A percentile compares a stretch with the other conserved stretches of the same genome.
phyloP scores from a whole-genome alignment of 2,797 vertebrate species.

The Acipenser transmontanus region DNA sequence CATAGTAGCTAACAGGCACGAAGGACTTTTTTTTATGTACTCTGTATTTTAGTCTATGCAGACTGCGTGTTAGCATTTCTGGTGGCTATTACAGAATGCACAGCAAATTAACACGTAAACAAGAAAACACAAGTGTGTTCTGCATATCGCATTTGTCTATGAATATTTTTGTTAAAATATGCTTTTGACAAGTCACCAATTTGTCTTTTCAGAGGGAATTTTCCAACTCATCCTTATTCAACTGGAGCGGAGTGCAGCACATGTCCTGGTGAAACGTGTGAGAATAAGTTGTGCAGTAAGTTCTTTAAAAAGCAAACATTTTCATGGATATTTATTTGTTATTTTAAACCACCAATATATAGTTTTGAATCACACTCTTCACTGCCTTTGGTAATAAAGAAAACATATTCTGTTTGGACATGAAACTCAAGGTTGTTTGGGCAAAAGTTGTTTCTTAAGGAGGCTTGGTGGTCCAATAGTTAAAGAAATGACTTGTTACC shows the following conservation, averaged over 20 bases:
- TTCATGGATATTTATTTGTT: no score
- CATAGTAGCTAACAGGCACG: no score
- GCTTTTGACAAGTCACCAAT: not conserved
- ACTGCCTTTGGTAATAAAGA: not conserved
- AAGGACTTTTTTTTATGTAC: no score
- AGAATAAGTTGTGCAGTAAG: constrained; percentile 50
- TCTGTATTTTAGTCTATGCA: no score
- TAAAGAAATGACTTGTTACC: no score
- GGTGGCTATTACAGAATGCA: no score
- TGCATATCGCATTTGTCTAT: not conserved
- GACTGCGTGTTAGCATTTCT: no score
- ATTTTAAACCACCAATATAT: not conserved
- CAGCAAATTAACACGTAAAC: no score
- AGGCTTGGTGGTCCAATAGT: no score
- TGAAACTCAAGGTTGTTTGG: not conserved
- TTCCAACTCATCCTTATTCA: constrained; percentile 33
- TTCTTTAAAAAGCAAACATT: constrained; percentile 8
- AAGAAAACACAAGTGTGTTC: no score
- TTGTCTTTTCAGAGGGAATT: constrained; percentile 52
- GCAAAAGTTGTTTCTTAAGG: no score
- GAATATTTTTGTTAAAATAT: not conserved
- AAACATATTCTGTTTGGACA: not conserved
- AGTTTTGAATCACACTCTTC: not conserved
- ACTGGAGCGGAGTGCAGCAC: constrained; percentile 34
- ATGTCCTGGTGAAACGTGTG: constrained; percentile 43